phyloP scores from a whole-genome alignment of 2,113 vertebrate genomes.

The Chionis minor region DNA sequence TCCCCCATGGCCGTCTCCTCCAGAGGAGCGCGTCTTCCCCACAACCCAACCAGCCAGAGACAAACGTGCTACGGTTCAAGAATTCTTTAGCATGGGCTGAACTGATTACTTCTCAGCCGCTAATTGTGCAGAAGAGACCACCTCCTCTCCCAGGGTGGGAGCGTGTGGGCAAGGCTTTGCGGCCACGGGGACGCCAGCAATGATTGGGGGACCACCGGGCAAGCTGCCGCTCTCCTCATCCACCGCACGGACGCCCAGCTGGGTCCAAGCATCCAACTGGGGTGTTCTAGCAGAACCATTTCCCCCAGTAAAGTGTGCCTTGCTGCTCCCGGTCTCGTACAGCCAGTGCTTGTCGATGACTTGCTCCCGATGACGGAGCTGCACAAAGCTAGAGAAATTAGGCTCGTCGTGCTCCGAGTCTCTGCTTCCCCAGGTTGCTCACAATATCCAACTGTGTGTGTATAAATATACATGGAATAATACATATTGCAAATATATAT shows the following conservation, averaged over 20 bases:
- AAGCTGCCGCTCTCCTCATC: no score
- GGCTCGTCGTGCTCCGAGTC: accelerated
- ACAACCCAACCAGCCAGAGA: neutral
- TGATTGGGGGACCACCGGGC: accelerated
- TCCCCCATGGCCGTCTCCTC: accelerated
- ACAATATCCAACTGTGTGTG: accelerated
- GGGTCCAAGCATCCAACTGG: neutral
- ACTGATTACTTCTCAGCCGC: no score
- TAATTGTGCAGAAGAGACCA: neutral
- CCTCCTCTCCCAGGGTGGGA: no score
- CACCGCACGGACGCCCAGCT: accelerated
- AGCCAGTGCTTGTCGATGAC: accelerated
- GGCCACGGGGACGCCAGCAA: neutral
- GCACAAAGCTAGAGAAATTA: accelerated
- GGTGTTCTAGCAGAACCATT: neutral
- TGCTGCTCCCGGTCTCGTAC: neutral
- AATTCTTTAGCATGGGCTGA: neutral
- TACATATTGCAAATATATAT: neutral
- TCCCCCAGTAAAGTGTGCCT: neutral
- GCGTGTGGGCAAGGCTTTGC: neutral
- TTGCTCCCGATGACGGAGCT: neutral
- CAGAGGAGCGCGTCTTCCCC: accelerated
- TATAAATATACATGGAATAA: accelerated
- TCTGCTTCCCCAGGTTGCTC: neutral
- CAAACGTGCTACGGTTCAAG: accelerated